Base-by-base conservation (phyloP, 92 coral and sea anemone genomes). In the Umimayanthus kanabou region DNA sequence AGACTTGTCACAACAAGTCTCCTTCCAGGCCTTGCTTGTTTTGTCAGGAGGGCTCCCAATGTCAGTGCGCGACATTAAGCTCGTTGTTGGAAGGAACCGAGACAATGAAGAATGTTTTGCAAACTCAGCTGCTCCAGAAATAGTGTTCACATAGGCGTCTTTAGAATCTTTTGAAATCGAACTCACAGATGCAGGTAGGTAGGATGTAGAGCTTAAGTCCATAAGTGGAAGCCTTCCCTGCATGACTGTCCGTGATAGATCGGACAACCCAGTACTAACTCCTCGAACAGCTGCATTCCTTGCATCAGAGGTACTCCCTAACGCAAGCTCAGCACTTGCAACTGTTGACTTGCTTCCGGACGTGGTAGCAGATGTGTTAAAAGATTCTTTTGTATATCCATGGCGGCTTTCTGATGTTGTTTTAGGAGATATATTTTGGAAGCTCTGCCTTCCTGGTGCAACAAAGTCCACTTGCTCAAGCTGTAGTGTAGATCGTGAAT, bases 401-500 rank as follows among this genome's bases (percentile, higher is more conserved):
- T 49, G 49, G 33, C 4, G 10, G 22, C 23, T 80, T 30, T 33
- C 84, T 80, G 84, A 53, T 22, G 11, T 55, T 80, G 71, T 3
- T 55, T 53, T 16, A 30, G 42, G 45, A 57, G 84, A 23, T 33
- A 80, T 80, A 29, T 33, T 55, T 29, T 22, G 71, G 25, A 55
- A 7, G 28, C 30, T 80, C 47, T 80, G 71, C 15, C 29, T 55
- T 80, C 72, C 70, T 80, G 79, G 2, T 30, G 23, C 26, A 25
- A 10, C 26, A 25, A 69, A 43, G 87, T 69, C 77, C 40, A 50
- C 29, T 26, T 39, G 87, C 0, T 77, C 84, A 40, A 69, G 37
- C 22, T 61, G 84, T 11, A 61, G 57, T 47, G 84, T 53, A 37
- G 93, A 92, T 55, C 86, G 80, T 22, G 96, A 95, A 89, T 95